Base-by-base conservation (phyloP, 2,888 invertebrate genomes). In the Eudemis profundana region DNA sequence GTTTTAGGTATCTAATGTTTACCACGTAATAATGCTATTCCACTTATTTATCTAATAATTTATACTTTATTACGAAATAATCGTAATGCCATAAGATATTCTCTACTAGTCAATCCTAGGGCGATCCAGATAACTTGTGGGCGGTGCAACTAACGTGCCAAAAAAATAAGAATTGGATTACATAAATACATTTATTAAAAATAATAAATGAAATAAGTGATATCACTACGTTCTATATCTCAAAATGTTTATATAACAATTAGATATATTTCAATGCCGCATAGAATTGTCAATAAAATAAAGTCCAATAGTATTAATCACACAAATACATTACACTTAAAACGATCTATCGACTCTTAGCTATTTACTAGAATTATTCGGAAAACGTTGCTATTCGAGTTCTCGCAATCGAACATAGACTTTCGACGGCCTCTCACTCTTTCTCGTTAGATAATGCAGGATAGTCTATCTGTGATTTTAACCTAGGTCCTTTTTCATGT, bases 401-500 rank as follows among this genome's bases (percentile, higher is more conserved):
- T 38, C 61, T 19, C 7, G 17, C n/a, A 29, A 33, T 49, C 17
- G 17, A 50, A 42, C 19, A 4, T 38, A 10, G 7, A 29, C 33
- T 21, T 42, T 12, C 15, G 40, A 38, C 21, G 40, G 19, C 15
- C 50, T 64, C 64, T 40, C 57, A 4, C 50, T 64, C 15, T 14
- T 33, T 44, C 57, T 23, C 23, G 36, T 19, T 4, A 51, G 12
- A n/a, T 36, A 19, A 50, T 42, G 19, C n/a, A 63, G 42, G 49
- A 33, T 50, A 23, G 33, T 44, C 27, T 57, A 44, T 23, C 42
- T 15, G 50, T 21, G n/a, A 57, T 50, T 64, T 56, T 50, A 57
- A 44, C 40, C 49, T 64, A 64, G 23, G 57, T 15, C 21, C 33
- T 10, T 36, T 44, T 64, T 64, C 33, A 50, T 64, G 57, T 50